A percentile compares a stretch with the other conserved stretches of the same genome.
These are phyloP conservation scores for Epizoanthus ramosus DNA, from an alignment of 92 coral and sea anemone species.

Conservation along the genomic window DNA sequence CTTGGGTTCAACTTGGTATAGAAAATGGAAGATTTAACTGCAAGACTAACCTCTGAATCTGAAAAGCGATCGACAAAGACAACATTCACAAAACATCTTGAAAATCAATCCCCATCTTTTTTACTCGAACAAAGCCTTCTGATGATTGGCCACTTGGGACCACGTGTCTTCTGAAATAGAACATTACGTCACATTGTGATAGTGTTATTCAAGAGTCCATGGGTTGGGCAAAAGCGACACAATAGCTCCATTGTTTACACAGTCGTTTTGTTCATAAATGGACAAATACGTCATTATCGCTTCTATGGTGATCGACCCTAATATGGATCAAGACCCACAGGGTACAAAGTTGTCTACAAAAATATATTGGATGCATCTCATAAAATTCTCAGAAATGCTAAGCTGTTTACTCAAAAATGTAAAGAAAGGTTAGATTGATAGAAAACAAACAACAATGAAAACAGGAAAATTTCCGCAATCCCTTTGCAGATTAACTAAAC, in stretches of 20 bases:
- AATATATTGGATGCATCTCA: too few species aligned
- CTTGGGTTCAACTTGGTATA: constrained; percentile 49
- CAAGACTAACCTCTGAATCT: background rate
- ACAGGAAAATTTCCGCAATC: too few species aligned
- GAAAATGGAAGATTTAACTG: constrained; percentile 29
- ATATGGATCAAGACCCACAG: constrained; percentile 7
- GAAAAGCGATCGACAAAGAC: background rate
- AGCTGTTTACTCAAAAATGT: too few species aligned
- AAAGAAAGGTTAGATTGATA: too few species aligned
- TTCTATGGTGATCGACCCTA: constrained; percentile 28
- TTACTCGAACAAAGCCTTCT: background rate
- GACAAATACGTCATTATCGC: constrained; percentile 1
- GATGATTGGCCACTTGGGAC: constrained; percentile 63
- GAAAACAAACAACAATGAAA: too few species aligned
- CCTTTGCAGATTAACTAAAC: too few species aligned
- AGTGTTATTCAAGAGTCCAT: background rate
- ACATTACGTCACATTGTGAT: constrained; percentile 54
- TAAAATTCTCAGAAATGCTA: too few species aligned
- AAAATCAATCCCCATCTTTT: constrained; percentile 61
- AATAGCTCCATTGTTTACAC: background rate
- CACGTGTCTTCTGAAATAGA: constrained; percentile 82
- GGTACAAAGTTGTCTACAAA: too few species aligned
- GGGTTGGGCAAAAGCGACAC: constrained; percentile 18
- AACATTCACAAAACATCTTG: constrained; percentile 39
- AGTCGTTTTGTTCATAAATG: constrained; percentile 1